These are phyloP conservation scores for Mayetiola destructor DNA, from an alignment of 2,888 invertebrate species.

Conservation along the genomic window DNA sequence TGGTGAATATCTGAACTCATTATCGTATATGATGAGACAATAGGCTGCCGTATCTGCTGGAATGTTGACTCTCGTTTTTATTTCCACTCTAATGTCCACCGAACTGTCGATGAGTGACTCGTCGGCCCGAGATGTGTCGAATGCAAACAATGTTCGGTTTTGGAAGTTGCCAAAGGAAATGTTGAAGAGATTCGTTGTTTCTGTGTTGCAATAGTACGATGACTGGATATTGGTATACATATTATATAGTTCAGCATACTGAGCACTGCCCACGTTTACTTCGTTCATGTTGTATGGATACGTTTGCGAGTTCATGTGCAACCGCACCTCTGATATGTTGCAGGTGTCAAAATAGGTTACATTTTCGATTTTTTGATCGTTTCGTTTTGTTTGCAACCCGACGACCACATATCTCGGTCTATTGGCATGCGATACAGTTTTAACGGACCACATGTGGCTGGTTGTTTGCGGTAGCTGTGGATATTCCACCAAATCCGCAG, in stretches of 20 bases:
- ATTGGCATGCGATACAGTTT: conserved; percentile 26
- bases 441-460: conserved; percentile 25
- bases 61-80: conserved; percentile 14
- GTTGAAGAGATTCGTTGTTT: not conserved
- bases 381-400: conserved; percentile 29
- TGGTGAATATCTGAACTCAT: not conserved
- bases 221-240: conserved; percentile 23
- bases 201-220: conserved; percentile 19
- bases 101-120: conserved; percentile 12
- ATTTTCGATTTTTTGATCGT: conserved; percentile 19
- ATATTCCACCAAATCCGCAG: not conserved
- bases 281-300: conserved; percentile 28
- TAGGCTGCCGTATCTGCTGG: conserved; percentile 15
- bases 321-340: conserved; percentile 26
- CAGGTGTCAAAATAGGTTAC: conserved; percentile 20
- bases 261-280: conserved; percentile 22
- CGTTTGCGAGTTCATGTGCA: conserved; percentile 27
- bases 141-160: not conserved
- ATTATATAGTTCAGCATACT: conserved; percentile 22
- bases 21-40: conserved; percentile 6
- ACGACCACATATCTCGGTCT: conserved; percentile 29
- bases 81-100: conserved; percentile 17
- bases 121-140: not conserved
- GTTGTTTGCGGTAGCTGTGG: conserved; percentile 17
- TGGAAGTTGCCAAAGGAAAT: not conserved